Percentiles rank a stretch among this genome's conserved stretches.
These are phyloP conservation scores for Tachysurus fulvidraco DNA, from an alignment of 2,113 vertebrate genomes.

Conservation along the genomic window DNA sequence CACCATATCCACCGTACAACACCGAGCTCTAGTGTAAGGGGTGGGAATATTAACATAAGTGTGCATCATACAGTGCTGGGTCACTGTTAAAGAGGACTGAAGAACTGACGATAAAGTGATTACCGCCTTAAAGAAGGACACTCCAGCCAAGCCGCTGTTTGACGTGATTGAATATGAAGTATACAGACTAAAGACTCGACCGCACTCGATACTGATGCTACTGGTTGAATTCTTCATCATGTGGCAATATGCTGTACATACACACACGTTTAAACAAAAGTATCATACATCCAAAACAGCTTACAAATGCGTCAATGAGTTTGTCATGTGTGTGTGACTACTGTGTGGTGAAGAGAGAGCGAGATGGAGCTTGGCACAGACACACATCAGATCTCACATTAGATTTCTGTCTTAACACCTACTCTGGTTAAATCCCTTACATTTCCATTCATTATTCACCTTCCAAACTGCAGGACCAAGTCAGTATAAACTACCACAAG, in stretches of 20 bases:
- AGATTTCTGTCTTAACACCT: not conserved
- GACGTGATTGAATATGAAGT: not conserved
- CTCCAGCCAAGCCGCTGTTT: not conserved
- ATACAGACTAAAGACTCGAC: not conserved
- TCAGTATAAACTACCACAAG: not conserved
- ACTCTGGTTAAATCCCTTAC: not conserved
- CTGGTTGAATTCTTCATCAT: not conserved
- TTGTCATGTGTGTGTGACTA: not conserved
- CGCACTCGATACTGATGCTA: not conserved
- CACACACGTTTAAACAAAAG: no score
- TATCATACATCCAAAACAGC: not conserved
- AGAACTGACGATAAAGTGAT: not conserved
- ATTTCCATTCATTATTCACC: not conserved
- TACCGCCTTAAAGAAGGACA: not conserved
- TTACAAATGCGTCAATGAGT: not conserved
- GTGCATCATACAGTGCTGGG: not conserved
- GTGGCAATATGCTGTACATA: not conserved
- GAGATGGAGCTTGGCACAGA: not conserved
- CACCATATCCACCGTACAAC: not conserved
- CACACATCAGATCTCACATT: not conserved
- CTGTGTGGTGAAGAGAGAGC: not conserved
- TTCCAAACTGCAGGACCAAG: not conserved
- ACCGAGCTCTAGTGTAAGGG: not conserved
- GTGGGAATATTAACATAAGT: not conserved
- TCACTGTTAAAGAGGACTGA: not conserved